A percentile compares a stretch with the other conserved stretches of the same genome.
These are phyloP conservation scores for Heteromormyrus szaboi DNA, from an alignment of 2,797 vertebrate species.

Conservation along the genomic window DNA sequence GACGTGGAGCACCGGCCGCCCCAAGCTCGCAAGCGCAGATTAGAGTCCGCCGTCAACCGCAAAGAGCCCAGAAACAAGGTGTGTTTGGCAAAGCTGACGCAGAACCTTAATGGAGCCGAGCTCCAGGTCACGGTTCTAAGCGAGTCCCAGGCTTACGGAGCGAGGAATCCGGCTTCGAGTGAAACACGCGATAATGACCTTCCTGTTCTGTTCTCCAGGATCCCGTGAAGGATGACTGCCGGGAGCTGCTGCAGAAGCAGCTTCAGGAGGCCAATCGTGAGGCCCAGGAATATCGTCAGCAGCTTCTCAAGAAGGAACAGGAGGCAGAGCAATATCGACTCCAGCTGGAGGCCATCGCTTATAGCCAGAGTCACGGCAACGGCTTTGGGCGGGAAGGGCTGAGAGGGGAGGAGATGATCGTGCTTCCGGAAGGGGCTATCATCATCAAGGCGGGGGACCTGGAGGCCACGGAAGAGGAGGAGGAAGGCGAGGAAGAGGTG, in stretches of 20 bases:
- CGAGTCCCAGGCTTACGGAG: background rate
- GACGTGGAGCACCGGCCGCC: constrained; percentile 56
- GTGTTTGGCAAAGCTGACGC: constrained; percentile 20
- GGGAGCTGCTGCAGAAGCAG: constrained; percentile 66
- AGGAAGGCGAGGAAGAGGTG: constrained; percentile 64
- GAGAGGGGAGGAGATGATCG: constrained; percentile 52
- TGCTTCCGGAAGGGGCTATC: constrained; percentile 60
- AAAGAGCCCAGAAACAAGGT: constrained; percentile 55
- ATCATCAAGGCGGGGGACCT: constrained; percentile 59
- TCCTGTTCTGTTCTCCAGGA: constrained; percentile 20
- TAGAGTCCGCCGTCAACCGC: constrained; percentile 55
- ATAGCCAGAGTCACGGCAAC: constrained; percentile 47
- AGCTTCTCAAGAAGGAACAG: constrained; percentile 75
- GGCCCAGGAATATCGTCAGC: constrained; percentile 75
- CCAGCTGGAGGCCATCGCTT: constrained; percentile 70
- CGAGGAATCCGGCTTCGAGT: background rate
- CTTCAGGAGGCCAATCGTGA: constrained; percentile 68
- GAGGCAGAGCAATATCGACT: constrained; percentile 77
- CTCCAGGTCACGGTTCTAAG: background rate
- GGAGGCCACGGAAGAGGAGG: constrained; percentile 45
- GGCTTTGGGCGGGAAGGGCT: constrained; percentile 17
- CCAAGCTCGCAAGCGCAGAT: constrained; percentile 64
- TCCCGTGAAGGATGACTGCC: background rate
- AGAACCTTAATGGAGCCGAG: background rate
- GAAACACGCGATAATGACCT: background rate